Evolutionary conservation across 2,888 invertebrate species (phyloP).

Genomic region (Morpho achilles): DNA sequence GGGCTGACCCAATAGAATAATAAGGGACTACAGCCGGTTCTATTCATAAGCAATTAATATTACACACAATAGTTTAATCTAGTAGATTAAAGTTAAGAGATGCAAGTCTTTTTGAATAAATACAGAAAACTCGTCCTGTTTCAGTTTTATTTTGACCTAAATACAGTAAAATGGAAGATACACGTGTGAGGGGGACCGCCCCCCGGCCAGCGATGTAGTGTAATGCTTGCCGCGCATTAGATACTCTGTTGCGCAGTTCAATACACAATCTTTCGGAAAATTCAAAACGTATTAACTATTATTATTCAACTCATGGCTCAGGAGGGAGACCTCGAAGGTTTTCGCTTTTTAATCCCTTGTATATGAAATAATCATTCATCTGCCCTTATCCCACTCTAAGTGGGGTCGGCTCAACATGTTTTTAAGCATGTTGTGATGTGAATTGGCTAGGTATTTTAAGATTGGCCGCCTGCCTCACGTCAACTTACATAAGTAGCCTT

Average conservation of each 20-base stretch:
- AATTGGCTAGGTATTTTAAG: no score
- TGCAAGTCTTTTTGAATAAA: background rate
- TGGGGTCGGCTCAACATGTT: no score
- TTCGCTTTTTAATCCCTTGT: background rate
- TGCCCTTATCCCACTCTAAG: no score
- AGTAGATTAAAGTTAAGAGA: background rate
- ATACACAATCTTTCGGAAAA: background rate
- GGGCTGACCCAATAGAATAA: background rate
- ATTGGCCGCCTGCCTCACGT: no score
- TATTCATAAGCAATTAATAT: no score
- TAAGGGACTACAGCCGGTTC: background rate
- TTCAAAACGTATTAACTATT: background rate
- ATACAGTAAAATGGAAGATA: conserved; percentile 19
- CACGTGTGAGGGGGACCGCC: conserved; percentile 24
- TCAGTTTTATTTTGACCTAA: conserved; percentile 25
- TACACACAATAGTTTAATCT: background rate
- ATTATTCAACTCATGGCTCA: background rate
- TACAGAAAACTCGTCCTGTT: conserved; percentile 12
- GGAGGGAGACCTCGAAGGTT: background rate
- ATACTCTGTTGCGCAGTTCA: background rate
- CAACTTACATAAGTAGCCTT: no score
- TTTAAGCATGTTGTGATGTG: no score
- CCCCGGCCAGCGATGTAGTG: conserved; percentile 10
- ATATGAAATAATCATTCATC: no score
- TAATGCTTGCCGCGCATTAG: conserved; percentile 7